Evolutionary conservation across 1,140 invertebrate species (phyloP).

Genomic region (Microplitis mediator): DNA sequence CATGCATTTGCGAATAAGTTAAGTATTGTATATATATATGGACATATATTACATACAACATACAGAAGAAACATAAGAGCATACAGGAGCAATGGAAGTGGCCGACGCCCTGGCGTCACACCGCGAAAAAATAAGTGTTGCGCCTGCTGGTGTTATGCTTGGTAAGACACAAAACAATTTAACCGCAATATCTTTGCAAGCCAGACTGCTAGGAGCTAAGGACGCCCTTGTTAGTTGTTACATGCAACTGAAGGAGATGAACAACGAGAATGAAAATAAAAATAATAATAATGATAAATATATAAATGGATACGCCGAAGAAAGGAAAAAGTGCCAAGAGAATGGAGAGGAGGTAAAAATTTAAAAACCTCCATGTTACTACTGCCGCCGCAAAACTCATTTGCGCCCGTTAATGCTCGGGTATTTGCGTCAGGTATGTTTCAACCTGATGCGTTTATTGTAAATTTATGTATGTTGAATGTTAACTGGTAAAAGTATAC

Average conservation of each 20-base stretch:
- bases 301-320: slow-evolving; percentile 1
- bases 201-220: neutral
- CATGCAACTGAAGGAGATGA: neutral
- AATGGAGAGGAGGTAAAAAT: neutral
- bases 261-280: slow-evolving; percentile 12
- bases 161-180: slow-evolving; percentile 32
- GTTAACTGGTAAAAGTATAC: neutral
- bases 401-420: slow-evolving; percentile 29
- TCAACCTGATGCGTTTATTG: slow-evolving; percentile 11
- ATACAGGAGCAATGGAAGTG: slow-evolving; percentile 17
- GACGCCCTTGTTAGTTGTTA: slow-evolving; percentile 13
- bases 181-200: slow-evolving; percentile 23
- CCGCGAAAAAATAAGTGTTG: slow-evolving; percentile 19
- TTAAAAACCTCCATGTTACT: neutral
- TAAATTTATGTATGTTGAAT: neutral
- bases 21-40: too few relatives aligned
- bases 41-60: neutral
- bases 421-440: slow-evolving; percentile 22
- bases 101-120: slow-evolving; percentile 9
- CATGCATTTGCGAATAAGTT: too few relatives aligned
- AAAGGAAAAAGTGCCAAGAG: slow-evolving; percentile 3
- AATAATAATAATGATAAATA: neutral
- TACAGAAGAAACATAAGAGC: neutral
- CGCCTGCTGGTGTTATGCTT: slow-evolving; percentile 21
- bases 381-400: slow-evolving; percentile 32